Percentiles rank a stretch among this genome's conserved stretches.
Conservation (phyloP, 2,888 invertebrate genomes). For the Tanypteryx hageni region DNA sequence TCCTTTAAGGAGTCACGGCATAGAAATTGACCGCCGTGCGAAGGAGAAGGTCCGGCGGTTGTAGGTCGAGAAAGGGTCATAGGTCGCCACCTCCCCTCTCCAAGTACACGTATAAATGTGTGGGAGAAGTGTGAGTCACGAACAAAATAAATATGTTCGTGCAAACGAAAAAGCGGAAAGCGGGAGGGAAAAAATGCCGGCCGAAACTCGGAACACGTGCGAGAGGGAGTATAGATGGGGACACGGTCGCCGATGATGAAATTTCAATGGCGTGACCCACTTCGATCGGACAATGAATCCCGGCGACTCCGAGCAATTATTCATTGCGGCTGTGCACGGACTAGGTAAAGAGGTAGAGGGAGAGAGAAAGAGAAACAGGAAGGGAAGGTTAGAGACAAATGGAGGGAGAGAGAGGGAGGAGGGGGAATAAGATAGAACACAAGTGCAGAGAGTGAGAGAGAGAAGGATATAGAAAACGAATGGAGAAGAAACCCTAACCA, state of each 20-base stretch:
- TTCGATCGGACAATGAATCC: conserved; percentile 30
- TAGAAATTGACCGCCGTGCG: not conserved
- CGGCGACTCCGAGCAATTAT: conserved; percentile 43
- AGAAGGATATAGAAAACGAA: too few relatives aligned
- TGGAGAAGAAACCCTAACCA: too few relatives aligned
- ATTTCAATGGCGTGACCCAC: conserved; percentile 44
- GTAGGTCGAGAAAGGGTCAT: not conserved
- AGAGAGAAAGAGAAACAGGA: too few relatives aligned
- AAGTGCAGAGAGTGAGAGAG: too few relatives aligned
- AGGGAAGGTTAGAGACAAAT: not conserved
- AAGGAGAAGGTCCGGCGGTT: not conserved
- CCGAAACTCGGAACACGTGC: too few relatives aligned
- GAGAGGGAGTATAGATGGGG: not conserved
- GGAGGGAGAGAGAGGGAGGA: too few relatives aligned
- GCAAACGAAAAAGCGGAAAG: not conserved
- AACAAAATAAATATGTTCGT: not conserved
- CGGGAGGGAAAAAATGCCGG: not conserved
- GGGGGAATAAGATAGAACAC: too few relatives aligned
- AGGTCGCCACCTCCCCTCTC: not conserved
- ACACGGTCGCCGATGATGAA: not conserved
- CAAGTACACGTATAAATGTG: too few relatives aligned
- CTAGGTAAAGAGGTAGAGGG: not conserved
- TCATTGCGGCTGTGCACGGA: conserved; percentile 3
- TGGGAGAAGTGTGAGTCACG: not conserved
- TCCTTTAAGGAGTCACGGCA: not conserved